Conservation (phyloP, 2,888 invertebrate genomes). For the Silvanus unidentatus region DNA sequence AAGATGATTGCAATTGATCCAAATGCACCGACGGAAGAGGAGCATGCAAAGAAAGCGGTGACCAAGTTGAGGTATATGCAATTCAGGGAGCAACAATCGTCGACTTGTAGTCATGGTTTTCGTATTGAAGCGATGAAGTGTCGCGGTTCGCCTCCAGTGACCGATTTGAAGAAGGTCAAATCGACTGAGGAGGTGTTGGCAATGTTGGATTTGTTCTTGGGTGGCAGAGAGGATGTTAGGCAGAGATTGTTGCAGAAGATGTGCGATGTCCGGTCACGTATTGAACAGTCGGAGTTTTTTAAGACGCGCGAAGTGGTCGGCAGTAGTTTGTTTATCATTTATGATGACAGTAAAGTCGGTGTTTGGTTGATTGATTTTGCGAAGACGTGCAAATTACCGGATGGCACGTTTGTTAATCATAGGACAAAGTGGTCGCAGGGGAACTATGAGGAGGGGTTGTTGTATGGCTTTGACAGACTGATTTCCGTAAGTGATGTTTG, state of each 20-base stretch:
- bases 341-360: slow-evolving; percentile 81
- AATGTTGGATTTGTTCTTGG: slow-evolving; percentile 71
- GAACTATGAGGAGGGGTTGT: slow-evolving; percentile 95
- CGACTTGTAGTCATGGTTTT: slow-evolving; percentile 88
- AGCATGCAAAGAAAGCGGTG: slow-evolving; percentile 74
- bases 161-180: slow-evolving; percentile 82
- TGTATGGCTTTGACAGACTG: slow-evolving; percentile 87
- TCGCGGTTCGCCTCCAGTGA: slow-evolving; percentile 74
- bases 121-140: slow-evolving; percentile 93
- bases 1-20: slow-evolving; percentile 94
- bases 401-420: slow-evolving; percentile 67
- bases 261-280: slow-evolving; percentile 66
- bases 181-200: slow-evolving; percentile 67
- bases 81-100: slow-evolving; percentile 89
- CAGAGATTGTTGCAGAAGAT: slow-evolving; percentile 67
- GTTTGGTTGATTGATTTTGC: slow-evolving; percentile 98
- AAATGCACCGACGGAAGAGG: slow-evolving; percentile 76
- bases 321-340: slow-evolving; percentile 89
- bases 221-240: slow-evolving; percentile 58
- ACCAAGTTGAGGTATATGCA: slow-evolving; percentile 97
- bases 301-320: slow-evolving; percentile 87
- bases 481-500: slow-evolving; percentile 56
- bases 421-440: slow-evolving; percentile 80
- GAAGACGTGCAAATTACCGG: slow-evolving; percentile 75
- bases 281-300: slow-evolving; percentile 82